phyloP scores from a whole-genome alignment of 2,888 invertebrate species.

The Melanotus villosus region DNA sequence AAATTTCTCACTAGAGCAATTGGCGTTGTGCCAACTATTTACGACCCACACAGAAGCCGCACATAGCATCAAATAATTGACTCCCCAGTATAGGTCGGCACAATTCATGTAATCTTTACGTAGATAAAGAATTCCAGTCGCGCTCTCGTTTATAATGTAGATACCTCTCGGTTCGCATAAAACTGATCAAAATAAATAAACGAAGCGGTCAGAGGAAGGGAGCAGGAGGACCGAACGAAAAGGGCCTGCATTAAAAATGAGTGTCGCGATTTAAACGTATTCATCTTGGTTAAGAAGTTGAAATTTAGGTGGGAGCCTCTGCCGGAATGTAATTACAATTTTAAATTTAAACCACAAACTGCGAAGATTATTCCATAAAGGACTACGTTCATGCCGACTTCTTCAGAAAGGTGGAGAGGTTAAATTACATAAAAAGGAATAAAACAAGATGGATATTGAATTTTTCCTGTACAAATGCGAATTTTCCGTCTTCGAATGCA shows the following conservation, averaged over 20 bases:
- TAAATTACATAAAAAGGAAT: neutral
- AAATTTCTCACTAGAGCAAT: slow-evolving; percentile 9
- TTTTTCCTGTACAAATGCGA: no score
- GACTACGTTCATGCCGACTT: no score
- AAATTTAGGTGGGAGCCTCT: no score
- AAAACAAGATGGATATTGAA: neutral
- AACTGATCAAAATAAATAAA: slow-evolving; percentile 21
- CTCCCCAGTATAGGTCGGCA: neutral
- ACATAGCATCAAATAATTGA: slow-evolving; percentile 22
- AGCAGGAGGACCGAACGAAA: neutral
- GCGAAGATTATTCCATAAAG: neutral
- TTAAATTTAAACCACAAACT: slow-evolving; percentile 6
- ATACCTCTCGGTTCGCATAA: slow-evolving; percentile 14
- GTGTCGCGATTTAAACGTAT: neutral
- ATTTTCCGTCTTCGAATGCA: no score
- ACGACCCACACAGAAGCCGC: slow-evolving; percentile 2
- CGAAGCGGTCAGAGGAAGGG: neutral
- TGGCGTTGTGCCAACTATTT: slow-evolving; percentile 22
- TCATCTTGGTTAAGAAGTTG: no score
- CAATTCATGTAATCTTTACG: slow-evolving; percentile 22
- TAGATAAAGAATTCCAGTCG: slow-evolving; percentile 17
- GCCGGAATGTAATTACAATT: neutral
- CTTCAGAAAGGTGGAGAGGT: no score
- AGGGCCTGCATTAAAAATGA: slow-evolving; percentile 22
- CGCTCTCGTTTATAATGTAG: slow-evolving; percentile 19